Evolutionary conservation across 2,888 invertebrate species (phyloP), one percentile per base, ranked within the genome.

Genomic region (Bugulina stolonifera): DNA sequence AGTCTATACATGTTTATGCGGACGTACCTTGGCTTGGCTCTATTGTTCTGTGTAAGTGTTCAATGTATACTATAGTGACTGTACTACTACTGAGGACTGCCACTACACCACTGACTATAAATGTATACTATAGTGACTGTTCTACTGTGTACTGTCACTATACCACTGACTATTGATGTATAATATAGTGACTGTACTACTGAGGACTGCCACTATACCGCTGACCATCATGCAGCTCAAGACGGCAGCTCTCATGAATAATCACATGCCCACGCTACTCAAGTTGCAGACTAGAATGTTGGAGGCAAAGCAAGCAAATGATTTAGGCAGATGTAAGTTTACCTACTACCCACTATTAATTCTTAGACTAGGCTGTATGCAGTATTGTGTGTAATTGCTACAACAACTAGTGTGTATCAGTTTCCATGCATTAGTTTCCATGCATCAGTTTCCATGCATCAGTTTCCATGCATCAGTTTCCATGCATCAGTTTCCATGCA

Each of bases 1-100:
- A 98, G 84, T 90, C 87, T 78, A 77, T 95, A 55, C 97, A 98
- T 81, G 88, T 92, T 23, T 85, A 87, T 0, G 84, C 88, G 18
- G 93, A 91, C 77, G 76, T 97, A 14, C 97, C 97, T 0, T 98
- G 98, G 98, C 98, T 96, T 94, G 89, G 88, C 54, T 87, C 92
- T 18, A 94, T 97, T 77, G 87, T 90, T 1, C 85, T 91, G 5
- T 32, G 64, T 64, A 27, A 64, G 64, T 32, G 32, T 34, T 29
- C 32, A 5, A 52, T 10, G 23, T 23, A 14, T 57, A 25, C 5
- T 64, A 29, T 64, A 64, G 64, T 64, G 29, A 64, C 64, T 32
- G 25, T 64, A 5, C 3, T 34, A 14, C 25, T 64, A n/a, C 5
- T 57, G 2, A 27, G 64, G 18, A 14, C 5, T 29, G 25, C 27